Conservation (phyloP, 2,797 vertebrate species). For the Tragelaphus eurycerus region DNA sequence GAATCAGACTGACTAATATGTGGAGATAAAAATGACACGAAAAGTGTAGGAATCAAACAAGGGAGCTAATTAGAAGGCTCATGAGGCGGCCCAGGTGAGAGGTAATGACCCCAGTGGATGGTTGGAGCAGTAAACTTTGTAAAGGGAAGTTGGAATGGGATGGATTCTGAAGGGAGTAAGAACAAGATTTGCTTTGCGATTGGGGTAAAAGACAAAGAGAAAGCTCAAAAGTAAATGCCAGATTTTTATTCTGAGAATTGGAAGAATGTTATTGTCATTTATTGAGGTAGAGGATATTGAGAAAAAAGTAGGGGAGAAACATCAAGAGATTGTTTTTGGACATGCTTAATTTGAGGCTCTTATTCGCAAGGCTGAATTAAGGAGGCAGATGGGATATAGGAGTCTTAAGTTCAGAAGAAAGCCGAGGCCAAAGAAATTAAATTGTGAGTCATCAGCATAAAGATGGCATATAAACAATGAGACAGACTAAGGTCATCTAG, state of each 20-base stretch:
- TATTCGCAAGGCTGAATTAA: background rate
- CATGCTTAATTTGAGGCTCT: background rate
- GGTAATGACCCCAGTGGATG: fast-evolving
- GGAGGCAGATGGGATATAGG: background rate
- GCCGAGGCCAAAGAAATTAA: background rate
- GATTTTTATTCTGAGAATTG: background rate
- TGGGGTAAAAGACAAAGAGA: background rate
- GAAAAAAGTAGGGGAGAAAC: background rate
- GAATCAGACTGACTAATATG: background rate
- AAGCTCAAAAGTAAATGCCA: background rate
- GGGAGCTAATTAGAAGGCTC: background rate
- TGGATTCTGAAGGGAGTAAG: background rate
- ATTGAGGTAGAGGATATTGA: background rate
- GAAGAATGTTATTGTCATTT: background rate
- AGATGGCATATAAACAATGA: background rate
- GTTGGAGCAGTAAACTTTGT: no score
- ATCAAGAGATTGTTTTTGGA: background rate
- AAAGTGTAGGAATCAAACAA: background rate
- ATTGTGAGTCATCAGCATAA: background rate
- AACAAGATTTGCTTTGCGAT: background rate
- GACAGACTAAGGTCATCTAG: background rate
- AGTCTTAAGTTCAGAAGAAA: background rate
- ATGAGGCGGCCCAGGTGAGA: background rate
- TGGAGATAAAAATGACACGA: background rate
- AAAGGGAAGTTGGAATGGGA: no score